Evolutionary conservation across 2,797 vertebrate genomes (phyloP), one percentile per base, ranked within the genome.

Genomic region (Vultur gryphus): DNA sequence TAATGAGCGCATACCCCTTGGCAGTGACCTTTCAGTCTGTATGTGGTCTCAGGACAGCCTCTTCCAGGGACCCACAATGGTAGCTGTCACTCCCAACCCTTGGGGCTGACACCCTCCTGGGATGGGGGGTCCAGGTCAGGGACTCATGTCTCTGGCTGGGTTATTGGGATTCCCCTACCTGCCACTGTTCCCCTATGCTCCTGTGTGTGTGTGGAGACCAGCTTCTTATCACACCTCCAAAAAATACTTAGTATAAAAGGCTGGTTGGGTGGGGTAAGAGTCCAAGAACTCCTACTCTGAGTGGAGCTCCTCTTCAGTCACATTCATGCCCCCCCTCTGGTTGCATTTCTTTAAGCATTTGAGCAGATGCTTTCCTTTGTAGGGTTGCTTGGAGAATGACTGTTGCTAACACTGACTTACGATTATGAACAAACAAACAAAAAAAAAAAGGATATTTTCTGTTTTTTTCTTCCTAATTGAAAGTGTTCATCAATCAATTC

Each of bases 91-190:
- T 76, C 13, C 23, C 10, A 64, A 6, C 5, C 7, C 8, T 13
- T 1, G 15, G 24, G 17, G 13, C 19, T 81, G 28, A 62, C 21
- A 17, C 13, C 10, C 6, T 52, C 15, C 44, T 54, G 17, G 35
- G 26, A n/a, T 46, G 8, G 3, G 2, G 2, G 3, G 2, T 0
- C 4, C 0, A 0, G 6, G 18, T 20, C 16, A 49, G 20, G 13
- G 14, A 41, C 15, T 71, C 6, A 8, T 11, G 5, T 49, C 18
- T 49, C 43, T 82, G 11, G 4, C 7, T 57, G 15, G 3, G 4
- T n/a, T 41, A n/a, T 3, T 62, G 2, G 11, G 33, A 66, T 81
- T 87, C 29, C 13, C 9, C 4, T 43, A 21, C 15, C 6, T 49
- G 39, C 20, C 8, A 4, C 2, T 52, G 14, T 28, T 37, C 16